Evolutionary conservation across 2,113 vertebrate species (phyloP).

Genomic region (Reinhardtius hippoglossoides): DNA sequence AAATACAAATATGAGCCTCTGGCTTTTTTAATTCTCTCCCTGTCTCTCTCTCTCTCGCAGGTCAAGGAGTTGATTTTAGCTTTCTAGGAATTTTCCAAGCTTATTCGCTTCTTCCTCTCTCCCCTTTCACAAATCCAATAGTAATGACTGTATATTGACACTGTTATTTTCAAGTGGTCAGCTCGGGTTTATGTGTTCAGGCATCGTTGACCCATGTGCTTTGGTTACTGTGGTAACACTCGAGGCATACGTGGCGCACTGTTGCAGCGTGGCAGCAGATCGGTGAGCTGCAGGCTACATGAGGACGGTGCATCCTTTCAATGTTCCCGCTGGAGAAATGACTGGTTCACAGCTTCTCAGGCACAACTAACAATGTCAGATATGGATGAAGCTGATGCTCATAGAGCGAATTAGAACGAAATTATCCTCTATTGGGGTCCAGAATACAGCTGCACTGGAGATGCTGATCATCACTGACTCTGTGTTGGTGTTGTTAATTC

Average conservation of each 20-base stretch:
- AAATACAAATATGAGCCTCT: not conserved
- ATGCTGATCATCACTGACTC: not conserved
- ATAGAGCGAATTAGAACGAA: not conserved
- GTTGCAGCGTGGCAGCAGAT: not conserved
- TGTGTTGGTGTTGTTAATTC: not conserved
- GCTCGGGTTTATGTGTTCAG: not conserved
- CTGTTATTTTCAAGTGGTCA: not conserved
- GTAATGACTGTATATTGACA: not conserved
- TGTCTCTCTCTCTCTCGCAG: not conserved
- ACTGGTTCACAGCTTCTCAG: not conserved
- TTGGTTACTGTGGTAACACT: not conserved
- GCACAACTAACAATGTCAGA: not conserved
- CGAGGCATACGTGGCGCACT: too few species aligned
- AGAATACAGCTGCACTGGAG: not conserved
- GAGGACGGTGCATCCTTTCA: not conserved
- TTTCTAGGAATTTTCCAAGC: not conserved
- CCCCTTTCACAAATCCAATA: not conserved
- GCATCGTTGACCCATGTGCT: not conserved
- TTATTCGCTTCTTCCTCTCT: not conserved
- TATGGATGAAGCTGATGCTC: not conserved
- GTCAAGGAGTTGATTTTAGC: not conserved
- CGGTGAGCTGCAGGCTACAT: not conserved
- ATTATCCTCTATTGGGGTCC: too few species aligned
- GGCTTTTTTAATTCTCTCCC: not conserved
- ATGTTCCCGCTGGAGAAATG: not conserved